Evolutionary conservation across 2,888 invertebrate genomes (phyloP).

Genomic region (Pogonocherus hispidulus): DNA sequence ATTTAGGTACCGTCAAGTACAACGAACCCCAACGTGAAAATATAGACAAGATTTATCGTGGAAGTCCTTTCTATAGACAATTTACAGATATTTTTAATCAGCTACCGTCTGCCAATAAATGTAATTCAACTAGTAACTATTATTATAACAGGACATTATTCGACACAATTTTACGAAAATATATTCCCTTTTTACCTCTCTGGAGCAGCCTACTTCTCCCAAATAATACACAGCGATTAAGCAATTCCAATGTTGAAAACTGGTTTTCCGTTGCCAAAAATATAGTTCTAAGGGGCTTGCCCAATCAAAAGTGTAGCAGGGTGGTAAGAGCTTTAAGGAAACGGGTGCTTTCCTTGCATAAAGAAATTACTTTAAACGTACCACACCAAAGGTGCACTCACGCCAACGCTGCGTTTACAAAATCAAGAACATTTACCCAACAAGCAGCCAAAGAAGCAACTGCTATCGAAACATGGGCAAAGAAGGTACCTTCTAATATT

Average conservation of each 20-base stretch:
- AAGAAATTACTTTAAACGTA: constrained; percentile 19
- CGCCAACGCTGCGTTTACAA: too few species aligned
- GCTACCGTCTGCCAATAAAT: neutral
- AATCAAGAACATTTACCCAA: too few species aligned
- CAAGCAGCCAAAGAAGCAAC: too few species aligned
- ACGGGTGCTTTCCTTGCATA: neutral
- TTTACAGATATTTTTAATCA: constrained; percentile 3
- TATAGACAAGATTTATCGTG: constrained; percentile 7
- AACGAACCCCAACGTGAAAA: neutral
- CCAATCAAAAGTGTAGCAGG: constrained; percentile 19
- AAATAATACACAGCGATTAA: too few species aligned
- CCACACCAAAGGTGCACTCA: too few species aligned
- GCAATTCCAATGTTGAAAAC: constrained; percentile 16
- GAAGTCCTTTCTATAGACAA: constrained; percentile 14
- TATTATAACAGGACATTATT: constrained; percentile 5
- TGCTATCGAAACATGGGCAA: too few species aligned
- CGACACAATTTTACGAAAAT: constrained; percentile 5
- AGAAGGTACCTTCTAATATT: too few species aligned
- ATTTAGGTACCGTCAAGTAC: neutral
- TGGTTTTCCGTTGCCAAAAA: constrained; percentile 22
- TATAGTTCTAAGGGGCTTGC: neutral
- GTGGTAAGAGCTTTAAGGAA: constrained; percentile 5
- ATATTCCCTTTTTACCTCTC: neutral
- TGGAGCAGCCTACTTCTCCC: too few species aligned
- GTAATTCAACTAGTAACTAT: neutral